phyloP scores from a whole-genome alignment of 2,888 invertebrate species.

The Parapristionchus giblindavisi region DNA sequence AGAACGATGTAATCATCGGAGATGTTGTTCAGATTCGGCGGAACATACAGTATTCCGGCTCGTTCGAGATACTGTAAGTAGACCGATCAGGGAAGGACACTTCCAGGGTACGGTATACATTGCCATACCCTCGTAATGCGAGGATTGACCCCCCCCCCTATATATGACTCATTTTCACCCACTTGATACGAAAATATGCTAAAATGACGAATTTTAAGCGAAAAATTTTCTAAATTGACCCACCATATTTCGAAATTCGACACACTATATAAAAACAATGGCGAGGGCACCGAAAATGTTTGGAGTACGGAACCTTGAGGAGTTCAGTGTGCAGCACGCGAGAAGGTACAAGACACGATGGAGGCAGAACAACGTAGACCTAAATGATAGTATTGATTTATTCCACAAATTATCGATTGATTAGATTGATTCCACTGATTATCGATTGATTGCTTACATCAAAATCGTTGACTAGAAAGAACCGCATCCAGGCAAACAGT shows the following conservation, averaged over 20 bases:
- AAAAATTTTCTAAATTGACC: too few species aligned
- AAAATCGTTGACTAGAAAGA: conserved; percentile 10
- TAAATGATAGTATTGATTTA: not conserved
- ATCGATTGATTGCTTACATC: not conserved
- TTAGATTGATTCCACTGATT: not conserved
- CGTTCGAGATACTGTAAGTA: not conserved
- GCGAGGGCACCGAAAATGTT: too few species aligned
- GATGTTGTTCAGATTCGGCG: not conserved
- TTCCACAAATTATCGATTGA: not conserved
- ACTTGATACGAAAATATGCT: too few species aligned
- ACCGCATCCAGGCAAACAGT: not conserved
- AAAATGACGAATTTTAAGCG: too few species aligned
- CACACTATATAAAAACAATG: too few species aligned
- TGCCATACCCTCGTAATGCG: too few species aligned
- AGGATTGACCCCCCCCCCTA: too few species aligned
- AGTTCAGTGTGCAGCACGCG: not conserved
- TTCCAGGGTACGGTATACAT: too few species aligned
- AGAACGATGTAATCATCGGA: conserved; percentile 14
- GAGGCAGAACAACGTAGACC: not conserved
- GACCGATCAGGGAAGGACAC: not conserved
- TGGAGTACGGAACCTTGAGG: not conserved
- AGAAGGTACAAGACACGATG: not conserved
- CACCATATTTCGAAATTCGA: too few species aligned
- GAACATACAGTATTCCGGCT: not conserved
- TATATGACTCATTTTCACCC: too few species aligned